A percentile compares a stretch with the other conserved stretches of the same genome.
Conservation (phyloP, 2,113 vertebrate species). For the Melanerpes formicivorus region DNA sequence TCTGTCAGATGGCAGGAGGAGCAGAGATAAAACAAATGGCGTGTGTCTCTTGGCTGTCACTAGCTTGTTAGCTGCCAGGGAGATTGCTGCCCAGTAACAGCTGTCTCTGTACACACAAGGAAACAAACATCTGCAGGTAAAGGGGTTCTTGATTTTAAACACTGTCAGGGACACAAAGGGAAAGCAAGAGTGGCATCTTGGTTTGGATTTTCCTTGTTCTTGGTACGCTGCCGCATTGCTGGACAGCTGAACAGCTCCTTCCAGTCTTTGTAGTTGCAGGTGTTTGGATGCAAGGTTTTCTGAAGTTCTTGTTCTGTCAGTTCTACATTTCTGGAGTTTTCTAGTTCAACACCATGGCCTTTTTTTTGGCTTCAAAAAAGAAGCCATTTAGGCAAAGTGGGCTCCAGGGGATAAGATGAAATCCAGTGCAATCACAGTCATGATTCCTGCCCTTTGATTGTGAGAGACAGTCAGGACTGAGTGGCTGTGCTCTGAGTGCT, state of each 20-base stretch:
- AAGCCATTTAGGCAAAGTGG: not conserved
- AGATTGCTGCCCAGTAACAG: not conserved
- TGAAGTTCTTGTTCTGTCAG: not conserved
- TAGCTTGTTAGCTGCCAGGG: not conserved
- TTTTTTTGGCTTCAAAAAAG: not conserved
- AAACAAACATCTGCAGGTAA: not conserved
- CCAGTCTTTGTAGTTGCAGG: not conserved
- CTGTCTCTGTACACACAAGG: not conserved
- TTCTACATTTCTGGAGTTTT: not conserved
- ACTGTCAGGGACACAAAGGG: not conserved
- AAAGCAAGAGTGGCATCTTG: not conserved
- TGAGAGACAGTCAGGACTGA: not conserved
- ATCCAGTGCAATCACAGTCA: accelerated
- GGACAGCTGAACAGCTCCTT: not conserved
- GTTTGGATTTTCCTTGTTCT: not conserved
- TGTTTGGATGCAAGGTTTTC: not conserved
- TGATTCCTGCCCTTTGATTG: not conserved
- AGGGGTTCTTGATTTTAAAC: not conserved
- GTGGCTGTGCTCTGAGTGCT: not conserved
- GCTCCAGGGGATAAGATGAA: not conserved
- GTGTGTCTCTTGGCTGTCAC: not conserved
- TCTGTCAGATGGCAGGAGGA: not conserved
- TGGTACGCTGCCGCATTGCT: not conserved
- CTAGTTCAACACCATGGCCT: not conserved
- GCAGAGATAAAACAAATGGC: not conserved